Evolutionary conservation across 1,140 invertebrate genomes (phyloP), one percentile per base, ranked within the genome.

Genomic region (Nilaparvata lugens): DNA sequence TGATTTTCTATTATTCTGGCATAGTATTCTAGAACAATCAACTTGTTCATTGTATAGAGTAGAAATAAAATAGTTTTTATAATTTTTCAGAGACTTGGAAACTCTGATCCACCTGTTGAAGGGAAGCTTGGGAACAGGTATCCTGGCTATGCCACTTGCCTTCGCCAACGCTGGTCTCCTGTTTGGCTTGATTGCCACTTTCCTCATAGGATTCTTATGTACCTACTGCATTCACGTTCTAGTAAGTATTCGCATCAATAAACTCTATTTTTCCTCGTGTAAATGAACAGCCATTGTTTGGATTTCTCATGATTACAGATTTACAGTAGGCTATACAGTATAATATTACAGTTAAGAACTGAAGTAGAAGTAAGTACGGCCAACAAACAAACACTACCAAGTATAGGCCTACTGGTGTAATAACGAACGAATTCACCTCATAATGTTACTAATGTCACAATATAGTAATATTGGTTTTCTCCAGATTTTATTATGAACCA

Each of bases 71-170:
- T n/a, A n/a, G n/a, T n/a, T n/a, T n/a, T 58, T 59, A 19, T 53
- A 56, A 3, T 85, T 2, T 80, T 79, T 18, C 70, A 88, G 86
- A 19, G 89, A 93, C 67, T 68, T 83, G 71, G 88, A 92, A 67
- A 93, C 91, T 0, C 76, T 93, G 28, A 87, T 93, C 68, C 90
- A 93, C 72, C 73, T 93, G 66, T 78, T 93, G 42, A 93, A 94
- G 71, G 91, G 89, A 11, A 95, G 92, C 61, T 76, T 97, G 53
- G 93, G 93, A 0, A 93, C 92, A 4, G 93, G 93, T 1, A 93
- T 96, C 43, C 76, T 96, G 53, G 91, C 93, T 23, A 94, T 97
- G 89, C 93, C 93, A 0, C 76, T 89, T 73, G 92, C 93, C 16
- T 89, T 95, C 66, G 81, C 82, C 58, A 87, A 94, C 71, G 87